These are phyloP conservation scores for Lycophotia porphyrea DNA, from an alignment of 2,888 invertebrate species.

Conservation along the genomic window DNA sequence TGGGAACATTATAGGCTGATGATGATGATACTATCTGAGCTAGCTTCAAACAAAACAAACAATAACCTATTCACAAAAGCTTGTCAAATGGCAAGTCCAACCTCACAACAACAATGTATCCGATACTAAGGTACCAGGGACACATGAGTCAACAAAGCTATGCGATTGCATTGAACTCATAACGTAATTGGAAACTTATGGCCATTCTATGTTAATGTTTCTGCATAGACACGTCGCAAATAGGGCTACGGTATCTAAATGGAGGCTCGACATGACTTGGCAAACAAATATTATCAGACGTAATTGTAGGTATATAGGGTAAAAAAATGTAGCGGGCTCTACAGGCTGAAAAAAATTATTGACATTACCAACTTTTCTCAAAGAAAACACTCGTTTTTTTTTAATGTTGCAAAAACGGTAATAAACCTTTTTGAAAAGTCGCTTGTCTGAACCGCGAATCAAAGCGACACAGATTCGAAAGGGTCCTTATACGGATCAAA, in stretches of 20 bases:
- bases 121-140: conserved; percentile 32
- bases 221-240: conserved; percentile 20
- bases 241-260: conserved; percentile 29
- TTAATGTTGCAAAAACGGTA: neutral
- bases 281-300: neutral
- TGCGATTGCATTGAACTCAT: conserved; percentile 52
- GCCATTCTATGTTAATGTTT: conserved; percentile 61
- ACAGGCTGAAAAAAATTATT: neutral
- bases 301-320: neutral
- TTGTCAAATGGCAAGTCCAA: conserved; percentile 20
- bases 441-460: neutral
- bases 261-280: conserved; percentile 14
- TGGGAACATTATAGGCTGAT: too few relatives aligned
- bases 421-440: neutral
- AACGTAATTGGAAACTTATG: conserved; percentile 52
- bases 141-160: conserved; percentile 44
- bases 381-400: neutral
- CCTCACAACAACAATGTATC: neutral
- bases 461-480: neutral
- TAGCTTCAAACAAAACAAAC: neutral
- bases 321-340: neutral
- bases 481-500: neutral
- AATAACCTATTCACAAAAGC: neutral
- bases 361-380: neutral
- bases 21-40: neutral